Evolutionary conservation across 1,140 invertebrate species (phyloP).

Genomic region (Pectinophora gossypiella): DNA sequence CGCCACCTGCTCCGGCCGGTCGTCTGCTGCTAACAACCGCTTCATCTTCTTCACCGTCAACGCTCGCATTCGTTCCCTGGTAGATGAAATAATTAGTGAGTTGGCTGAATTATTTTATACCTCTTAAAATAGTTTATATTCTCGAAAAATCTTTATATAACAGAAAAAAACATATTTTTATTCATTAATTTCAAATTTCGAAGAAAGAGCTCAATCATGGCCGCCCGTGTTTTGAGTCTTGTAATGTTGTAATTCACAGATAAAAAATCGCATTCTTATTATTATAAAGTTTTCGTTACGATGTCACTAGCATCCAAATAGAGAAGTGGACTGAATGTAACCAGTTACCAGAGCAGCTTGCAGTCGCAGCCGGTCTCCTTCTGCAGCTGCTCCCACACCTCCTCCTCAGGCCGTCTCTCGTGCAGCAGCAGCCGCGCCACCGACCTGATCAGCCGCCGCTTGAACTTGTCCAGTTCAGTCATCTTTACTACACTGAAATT

Average conservation of each 20-base stretch:
- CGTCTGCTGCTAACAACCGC: slow-evolving; percentile 37
- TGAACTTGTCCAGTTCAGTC: slow-evolving; percentile 47
- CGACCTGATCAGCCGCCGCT: slow-evolving; percentile 41
- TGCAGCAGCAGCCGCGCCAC: slow-evolving; percentile 28
- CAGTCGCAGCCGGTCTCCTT: slow-evolving; percentile 43
- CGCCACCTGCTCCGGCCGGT: slow-evolving; percentile 26
- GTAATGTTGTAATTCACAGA: no score
- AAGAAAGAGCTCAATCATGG: no score
- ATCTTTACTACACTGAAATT: slow-evolving; percentile 9
- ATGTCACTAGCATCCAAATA: no score
- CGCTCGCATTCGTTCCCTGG: slow-evolving; percentile 46
- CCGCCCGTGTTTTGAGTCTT: no score
- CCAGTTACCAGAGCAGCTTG: slow-evolving; percentile 46
- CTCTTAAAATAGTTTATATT: no score
- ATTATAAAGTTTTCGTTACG: no score
- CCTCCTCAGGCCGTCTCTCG: slow-evolving; percentile 28
- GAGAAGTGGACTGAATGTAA: no score
- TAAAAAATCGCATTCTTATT: no score
- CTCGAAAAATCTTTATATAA: no score
- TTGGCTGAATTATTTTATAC: no score
- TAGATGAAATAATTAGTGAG: background rate
- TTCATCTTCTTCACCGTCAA: slow-evolving; percentile 51
- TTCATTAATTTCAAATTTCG: no score
- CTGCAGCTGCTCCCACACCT: slow-evolving; percentile 37
- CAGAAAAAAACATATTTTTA: no score